Percentiles rank a stretch among this genome's conserved stretches.
Evolutionary conservation across 2,797 vertebrate genomes (phyloP).

Genomic region (Urosaurus nigricauda): DNA sequence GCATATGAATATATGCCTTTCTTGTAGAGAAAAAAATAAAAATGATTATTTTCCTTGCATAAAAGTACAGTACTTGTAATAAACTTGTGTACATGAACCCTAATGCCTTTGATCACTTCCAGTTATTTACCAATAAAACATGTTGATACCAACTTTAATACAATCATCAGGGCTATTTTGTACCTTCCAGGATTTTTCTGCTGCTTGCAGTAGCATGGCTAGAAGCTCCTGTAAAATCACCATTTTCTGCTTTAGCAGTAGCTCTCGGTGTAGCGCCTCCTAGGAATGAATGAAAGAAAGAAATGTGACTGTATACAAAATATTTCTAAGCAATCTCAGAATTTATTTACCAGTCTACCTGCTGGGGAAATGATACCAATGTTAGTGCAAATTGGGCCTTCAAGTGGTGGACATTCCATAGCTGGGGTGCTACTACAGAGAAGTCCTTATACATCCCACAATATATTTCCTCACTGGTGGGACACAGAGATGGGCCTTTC

Average conservation of each 20-base stretch:
- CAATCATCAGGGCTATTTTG: background rate
- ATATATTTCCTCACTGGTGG: too few species aligned
- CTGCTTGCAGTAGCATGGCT: slow-evolving; percentile 74
- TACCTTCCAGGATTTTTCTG: slow-evolving; percentile 85
- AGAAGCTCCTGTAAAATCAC: slow-evolving; percentile 81
- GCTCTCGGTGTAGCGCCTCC: slow-evolving; percentile 82
- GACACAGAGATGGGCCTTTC: too few species aligned
- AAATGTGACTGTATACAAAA: background rate
- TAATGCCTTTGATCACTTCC: background rate
- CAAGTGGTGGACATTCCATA: too few species aligned
- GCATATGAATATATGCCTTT: background rate
- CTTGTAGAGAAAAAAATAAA: background rate
- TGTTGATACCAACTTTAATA: background rate
- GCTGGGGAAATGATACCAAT: too few species aligned
- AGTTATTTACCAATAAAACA: background rate
- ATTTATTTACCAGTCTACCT: background rate
- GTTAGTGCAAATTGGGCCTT: too few species aligned
- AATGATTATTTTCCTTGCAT: background rate
- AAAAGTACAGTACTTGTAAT: background rate
- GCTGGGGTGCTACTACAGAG: too few species aligned
- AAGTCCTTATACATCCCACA: too few species aligned
- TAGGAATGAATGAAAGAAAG: slow-evolving; percentile 50
- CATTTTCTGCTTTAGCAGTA: slow-evolving; percentile 84
- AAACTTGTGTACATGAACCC: background rate
- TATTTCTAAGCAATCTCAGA: background rate